Evolutionary conservation across 2,888 invertebrate species (phyloP), one percentile per base, ranked within the genome.

Genomic region (Diadegma fenestrale): DNA sequence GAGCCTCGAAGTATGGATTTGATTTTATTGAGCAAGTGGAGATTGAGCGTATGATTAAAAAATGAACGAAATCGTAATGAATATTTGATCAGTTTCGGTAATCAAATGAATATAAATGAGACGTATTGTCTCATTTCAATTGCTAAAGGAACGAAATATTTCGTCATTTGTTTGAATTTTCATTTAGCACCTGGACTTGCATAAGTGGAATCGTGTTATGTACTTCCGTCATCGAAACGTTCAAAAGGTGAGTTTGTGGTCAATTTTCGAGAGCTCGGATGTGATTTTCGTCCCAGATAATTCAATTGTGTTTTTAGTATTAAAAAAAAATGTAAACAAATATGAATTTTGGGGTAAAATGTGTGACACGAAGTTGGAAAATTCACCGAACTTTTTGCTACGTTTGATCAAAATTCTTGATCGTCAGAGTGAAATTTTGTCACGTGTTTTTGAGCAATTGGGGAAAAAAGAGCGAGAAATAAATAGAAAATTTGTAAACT

Each of bases 31-130:
- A 17, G 45, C 26, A 30, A 14, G 12, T 22, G 22, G 22, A 54
- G 26, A 12, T 22, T 63, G n/a, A 68, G n/a, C 41, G 41, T 26
- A 48, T 30, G 12, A 43, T 45, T n/a, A 6, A 48, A 71, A 48
- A 26, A 51, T 45, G n/a, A 43, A 75, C 48, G 54, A 12, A 45
- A 72, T 4, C 19, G 61, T 17, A 7, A 68, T 77, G 66, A 78
- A 81, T 73, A 73, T 73, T 54, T 61, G 22, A 33, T 19, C n/a
- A 75, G 33, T 8, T 54, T 45, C n/a, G 54, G 43, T 26, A 45
- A 78, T 58, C 66, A 66, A 69, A 69, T 80, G 51, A 61, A 58
- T 63, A 43, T 43, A 43, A 43, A 75, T 51, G 37, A 5, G n/a
- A 26, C 14, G 2, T 14, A 33, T 76, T 61, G 7, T 10, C 37